phyloP scores from a whole-genome alignment of 2,888 invertebrate species.

The Ectropis crepuscularia region DNA sequence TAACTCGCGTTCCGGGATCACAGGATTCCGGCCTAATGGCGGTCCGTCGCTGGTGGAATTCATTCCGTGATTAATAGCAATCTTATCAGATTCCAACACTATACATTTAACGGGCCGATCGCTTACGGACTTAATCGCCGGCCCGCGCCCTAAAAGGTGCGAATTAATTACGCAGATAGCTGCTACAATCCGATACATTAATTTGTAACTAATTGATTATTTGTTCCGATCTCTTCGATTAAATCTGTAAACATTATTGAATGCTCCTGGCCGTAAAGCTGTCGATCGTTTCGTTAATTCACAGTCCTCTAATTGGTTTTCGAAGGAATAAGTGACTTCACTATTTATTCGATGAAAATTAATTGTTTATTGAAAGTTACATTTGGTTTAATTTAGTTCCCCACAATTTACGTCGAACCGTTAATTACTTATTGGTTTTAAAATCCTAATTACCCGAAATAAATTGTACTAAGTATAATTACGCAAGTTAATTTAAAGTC shows the following conservation, averaged over 20 bases:
- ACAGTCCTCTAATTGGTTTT: slow-evolving; percentile 17
- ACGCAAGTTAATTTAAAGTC: background rate
- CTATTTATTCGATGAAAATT: slow-evolving; percentile 6
- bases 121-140: slow-evolving; percentile 60
- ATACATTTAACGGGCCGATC: slow-evolving; percentile 65
- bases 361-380: slow-evolving; percentile 12
- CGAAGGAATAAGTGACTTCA: slow-evolving; percentile 13
- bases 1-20: slow-evolving; percentile 13
- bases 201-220: slow-evolving; percentile 65
- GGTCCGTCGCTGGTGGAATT: slow-evolving; percentile 56
- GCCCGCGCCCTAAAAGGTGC: slow-evolving; percentile 63
- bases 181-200: slow-evolving; percentile 63
- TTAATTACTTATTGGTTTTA: slow-evolving; percentile 10
- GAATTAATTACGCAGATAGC: slow-evolving; percentile 74
- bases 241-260: slow-evolving; percentile 45
- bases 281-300: slow-evolving; percentile 22
- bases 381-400: slow-evolving; percentile 3
- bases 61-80: slow-evolving; percentile 71
- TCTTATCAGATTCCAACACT: slow-evolving; percentile 72
- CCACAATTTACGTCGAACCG: slow-evolving; percentile 2
- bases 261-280: slow-evolving; percentile 32
- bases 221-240: slow-evolving; percentile 55
- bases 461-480: background rate
- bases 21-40: slow-evolving; percentile 55
- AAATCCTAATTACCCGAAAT: slow-evolving; percentile 3